A percentile compares a stretch with the other conserved stretches of the same genome.
Evolutionary conservation across 2,797 vertebrate genomes (phyloP).

Genomic region (Pogonophryne albipinna): DNA sequence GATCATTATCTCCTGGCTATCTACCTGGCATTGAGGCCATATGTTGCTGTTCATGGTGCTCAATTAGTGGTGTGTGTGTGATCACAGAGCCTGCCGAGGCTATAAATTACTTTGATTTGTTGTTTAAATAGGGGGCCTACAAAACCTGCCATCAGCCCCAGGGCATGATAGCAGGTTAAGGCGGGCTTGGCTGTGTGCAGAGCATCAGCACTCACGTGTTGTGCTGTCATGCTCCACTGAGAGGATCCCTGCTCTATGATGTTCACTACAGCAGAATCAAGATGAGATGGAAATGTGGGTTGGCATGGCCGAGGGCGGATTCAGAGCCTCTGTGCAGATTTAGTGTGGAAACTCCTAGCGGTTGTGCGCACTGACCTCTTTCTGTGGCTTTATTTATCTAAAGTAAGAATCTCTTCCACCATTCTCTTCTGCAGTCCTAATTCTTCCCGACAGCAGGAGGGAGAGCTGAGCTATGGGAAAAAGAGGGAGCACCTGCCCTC

Average conservation of each 20-base stretch:
- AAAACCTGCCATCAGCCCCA: no score
- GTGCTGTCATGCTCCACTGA: constrained; percentile 44
- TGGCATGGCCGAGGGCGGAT: constrained; percentile 77
- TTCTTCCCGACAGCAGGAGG: constrained; percentile 43
- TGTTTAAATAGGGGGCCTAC: no score
- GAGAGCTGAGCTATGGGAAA: constrained; percentile 35
- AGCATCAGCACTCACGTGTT: constrained; percentile 37
- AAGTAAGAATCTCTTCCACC: constrained; percentile 48
- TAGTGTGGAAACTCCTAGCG: constrained; percentile 66
- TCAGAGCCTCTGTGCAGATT: constrained; percentile 66
- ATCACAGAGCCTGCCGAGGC: no score
- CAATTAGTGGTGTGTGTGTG: no score
- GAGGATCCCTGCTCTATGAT: constrained; percentile 48
- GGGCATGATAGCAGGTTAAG: no score
- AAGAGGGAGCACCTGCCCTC: constrained; percentile 42
- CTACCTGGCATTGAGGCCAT: no score
- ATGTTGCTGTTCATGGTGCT: no score
- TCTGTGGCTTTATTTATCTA: constrained; percentile 67
- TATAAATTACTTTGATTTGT: no score
- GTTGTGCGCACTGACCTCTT: constrained; percentile 79
- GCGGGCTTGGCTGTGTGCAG: constrained; percentile 11
- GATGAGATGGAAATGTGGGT: constrained; percentile 76
- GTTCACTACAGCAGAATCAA: constrained; percentile 47
- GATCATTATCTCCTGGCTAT: no score
- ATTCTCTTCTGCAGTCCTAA: constrained; percentile 38